Conservation (phyloP, 1,140 invertebrate species). For the Drosophila bipectinata region DNA sequence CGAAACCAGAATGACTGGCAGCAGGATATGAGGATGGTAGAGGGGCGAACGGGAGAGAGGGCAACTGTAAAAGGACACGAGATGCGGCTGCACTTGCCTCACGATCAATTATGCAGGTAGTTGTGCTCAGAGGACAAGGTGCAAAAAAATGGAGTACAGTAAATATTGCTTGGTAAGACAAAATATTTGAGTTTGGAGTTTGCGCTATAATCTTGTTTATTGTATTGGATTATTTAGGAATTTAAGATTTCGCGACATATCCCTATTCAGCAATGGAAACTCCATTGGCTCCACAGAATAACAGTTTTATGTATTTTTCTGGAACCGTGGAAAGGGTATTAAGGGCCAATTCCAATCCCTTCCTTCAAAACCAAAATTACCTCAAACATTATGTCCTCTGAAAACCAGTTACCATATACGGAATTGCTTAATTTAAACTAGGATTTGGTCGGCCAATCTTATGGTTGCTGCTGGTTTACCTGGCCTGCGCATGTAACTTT, state of each 20-base stretch:
- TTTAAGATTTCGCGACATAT: no score
- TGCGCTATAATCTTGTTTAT: no score
- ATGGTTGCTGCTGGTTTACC: conserved; percentile 15
- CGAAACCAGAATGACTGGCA: conserved; percentile 41
- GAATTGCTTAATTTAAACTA: neutral
- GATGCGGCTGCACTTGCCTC: conserved; percentile 31
- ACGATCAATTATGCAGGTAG: conserved; percentile 49
- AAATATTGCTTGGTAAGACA: neutral
- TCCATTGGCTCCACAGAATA: no score
- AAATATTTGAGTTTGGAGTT: neutral
- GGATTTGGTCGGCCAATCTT: conserved; percentile 1
- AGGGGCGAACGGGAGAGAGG: neutral
- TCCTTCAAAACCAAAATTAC: neutral
- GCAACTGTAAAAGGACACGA: conserved; percentile 37
- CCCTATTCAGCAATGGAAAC: no score
- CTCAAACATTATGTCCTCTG: neutral
- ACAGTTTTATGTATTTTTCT: no score
- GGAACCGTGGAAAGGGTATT: no score
- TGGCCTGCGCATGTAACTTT: conserved; percentile 50
- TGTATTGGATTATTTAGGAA: no score
- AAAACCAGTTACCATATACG: neutral
- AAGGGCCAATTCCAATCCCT: no score
- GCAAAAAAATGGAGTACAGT: conserved; percentile 9
- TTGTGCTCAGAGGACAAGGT: conserved; percentile 2
- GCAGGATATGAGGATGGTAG: conserved; percentile 12